Percentiles rank a stretch among this genome's conserved stretches.
These are phyloP conservation scores for Tinamus major DNA, from an alignment of 2,797 vertebrate genomes.

Conservation along the genomic window DNA sequence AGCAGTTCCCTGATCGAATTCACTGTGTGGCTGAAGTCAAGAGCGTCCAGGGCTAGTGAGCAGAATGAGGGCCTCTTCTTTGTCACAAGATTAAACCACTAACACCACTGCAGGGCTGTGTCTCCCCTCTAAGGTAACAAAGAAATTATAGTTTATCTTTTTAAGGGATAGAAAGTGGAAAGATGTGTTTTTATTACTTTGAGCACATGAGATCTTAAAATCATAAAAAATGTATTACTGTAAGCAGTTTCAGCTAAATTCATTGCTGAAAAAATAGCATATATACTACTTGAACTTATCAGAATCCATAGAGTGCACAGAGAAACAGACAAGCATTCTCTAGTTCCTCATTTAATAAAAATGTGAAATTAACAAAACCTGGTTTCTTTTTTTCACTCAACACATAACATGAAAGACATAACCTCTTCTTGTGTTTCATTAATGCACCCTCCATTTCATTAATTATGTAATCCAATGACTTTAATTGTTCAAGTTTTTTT, in stretches of 20 bases:
- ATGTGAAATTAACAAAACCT: not conserved
- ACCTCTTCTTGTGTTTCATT: not conserved
- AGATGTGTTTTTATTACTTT: not conserved
- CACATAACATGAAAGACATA: not conserved
- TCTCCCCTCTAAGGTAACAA: not conserved
- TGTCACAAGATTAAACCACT: not conserved
- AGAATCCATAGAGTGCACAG: not conserved
- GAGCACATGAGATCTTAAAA: not conserved
- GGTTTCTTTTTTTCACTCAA: not conserved
- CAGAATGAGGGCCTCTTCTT: not conserved
- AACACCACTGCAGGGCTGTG: not conserved
- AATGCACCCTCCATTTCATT: not conserved
- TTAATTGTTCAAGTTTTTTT: constrained; percentile 28
- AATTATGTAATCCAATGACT: constrained; percentile 18
- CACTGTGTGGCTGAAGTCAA: not conserved
- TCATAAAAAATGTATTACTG: not conserved
- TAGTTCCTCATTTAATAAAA: not conserved
- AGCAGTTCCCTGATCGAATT: not conserved
- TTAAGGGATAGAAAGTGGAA: not conserved
- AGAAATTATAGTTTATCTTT: not conserved
- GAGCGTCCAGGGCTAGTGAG: not conserved
- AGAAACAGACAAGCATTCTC: not conserved
- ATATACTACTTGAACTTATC: not conserved
- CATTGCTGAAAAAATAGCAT: not conserved
- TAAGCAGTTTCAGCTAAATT: not conserved